These are phyloP conservation scores for Pemphigus obesinymphae DNA, from an alignment of 1,140 invertebrate species.

Conservation along the genomic window DNA sequence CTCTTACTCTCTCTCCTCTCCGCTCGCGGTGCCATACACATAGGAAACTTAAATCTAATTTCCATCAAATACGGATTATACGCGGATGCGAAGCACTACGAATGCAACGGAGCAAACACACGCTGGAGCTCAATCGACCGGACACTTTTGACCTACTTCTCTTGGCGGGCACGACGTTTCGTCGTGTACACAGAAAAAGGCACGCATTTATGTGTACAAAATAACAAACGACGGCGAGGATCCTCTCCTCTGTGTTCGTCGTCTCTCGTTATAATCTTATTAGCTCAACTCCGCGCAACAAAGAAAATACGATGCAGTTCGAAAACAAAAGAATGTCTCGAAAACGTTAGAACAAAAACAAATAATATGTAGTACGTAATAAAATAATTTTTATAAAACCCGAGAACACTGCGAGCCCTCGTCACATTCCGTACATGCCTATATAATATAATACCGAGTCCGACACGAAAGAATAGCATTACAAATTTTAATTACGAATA, in stretches of 20 bases:
- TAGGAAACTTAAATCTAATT: conserved; percentile 8
- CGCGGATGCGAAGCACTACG: not conserved
- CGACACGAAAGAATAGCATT: not conserved
- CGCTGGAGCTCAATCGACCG: conserved; percentile 35
- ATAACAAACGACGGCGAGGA: conserved; percentile 8
- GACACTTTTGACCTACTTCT: conserved; percentile 40
- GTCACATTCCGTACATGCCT: not conserved
- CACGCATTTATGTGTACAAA: conserved; percentile 22
- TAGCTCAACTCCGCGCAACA: not conserved
- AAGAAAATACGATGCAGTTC: not conserved
- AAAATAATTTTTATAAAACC: not conserved
- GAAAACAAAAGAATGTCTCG: not conserved
- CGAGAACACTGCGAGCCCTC: not conserved
- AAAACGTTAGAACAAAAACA: not conserved
- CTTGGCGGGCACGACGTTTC: conserved; percentile 26
- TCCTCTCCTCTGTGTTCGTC: not conserved
- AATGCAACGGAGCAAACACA: not conserved
- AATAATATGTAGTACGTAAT: not conserved
- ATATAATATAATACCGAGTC: too few relatives aligned
- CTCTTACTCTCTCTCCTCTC: too few relatives aligned
- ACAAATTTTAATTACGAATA: not conserved
- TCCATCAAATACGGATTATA: conserved; percentile 21
- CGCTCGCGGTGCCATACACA: not conserved
- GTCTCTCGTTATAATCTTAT: conserved; percentile 11
- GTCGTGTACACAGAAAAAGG: not conserved